Conservation (phyloP, 2,888 invertebrate genomes). For the Tiliacea citrago region DNA sequence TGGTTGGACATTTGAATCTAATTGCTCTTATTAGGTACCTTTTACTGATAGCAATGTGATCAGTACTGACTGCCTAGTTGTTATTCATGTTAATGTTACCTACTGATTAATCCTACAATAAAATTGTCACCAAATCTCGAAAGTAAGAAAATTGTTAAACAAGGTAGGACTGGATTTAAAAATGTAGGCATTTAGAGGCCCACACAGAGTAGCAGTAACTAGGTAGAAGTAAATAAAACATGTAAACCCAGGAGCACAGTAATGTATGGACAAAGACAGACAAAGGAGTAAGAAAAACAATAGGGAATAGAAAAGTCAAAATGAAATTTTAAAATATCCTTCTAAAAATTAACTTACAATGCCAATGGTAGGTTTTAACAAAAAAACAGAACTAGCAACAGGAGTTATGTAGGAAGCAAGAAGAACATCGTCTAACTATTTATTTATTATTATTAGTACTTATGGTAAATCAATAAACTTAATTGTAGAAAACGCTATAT, state of each 20-base stretch:
- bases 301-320: no score
- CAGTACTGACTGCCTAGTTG: not conserved
- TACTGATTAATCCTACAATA: not conserved
- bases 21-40: constrained; percentile 1
- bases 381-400: not conserved
- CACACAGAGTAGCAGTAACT: no score
- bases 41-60: not conserved
- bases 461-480: constrained; percentile 11
- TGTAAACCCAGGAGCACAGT: no score
- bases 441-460: not conserved
- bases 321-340: no score
- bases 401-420: not conserved
- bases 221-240: no score
- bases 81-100: not conserved
- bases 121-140: not conserved
- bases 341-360: no score
- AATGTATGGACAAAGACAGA: no score
- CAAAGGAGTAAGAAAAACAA: no score
- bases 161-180: not conserved
- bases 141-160: not conserved
- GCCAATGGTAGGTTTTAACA: no score
- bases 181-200: no score
- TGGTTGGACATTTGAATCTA: not conserved
- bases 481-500: not conserved
- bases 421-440: not conserved